Base-by-base conservation (phyloP, 2,888 invertebrate species). In the Agriopis aurantiaria region DNA sequence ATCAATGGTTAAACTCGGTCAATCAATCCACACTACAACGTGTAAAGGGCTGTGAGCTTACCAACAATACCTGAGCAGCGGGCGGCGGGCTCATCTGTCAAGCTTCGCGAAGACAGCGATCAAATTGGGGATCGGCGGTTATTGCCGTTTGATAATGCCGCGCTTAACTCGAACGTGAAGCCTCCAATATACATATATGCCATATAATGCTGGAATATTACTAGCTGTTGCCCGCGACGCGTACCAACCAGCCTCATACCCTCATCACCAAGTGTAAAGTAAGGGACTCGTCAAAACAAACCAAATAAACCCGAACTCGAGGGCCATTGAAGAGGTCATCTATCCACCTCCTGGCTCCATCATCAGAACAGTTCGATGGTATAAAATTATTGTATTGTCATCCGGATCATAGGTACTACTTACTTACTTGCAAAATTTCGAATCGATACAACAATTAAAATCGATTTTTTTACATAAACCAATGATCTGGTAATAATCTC, bases 121-220 rank as follows among this genome's bases (percentile, higher is more conserved):
- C 87, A 87, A 88, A 88, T 86, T 83, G 87, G 82, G 87, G 86
- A 87, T 88, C 80, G 80, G 75, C 79, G 87, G 87, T 87, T 88
- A 89, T 84, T 85, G 85, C 82, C 81, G 78, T 85, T 82, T 83
- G 83, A 82, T 82, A 81, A 79, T 83, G 82, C 80, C 75, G 75
- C 76, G 80, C 77, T 80, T 78, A 78, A 71, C 73, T 71, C 68
- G 59, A 46, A 67, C 68, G 67, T 61, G 72, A 61, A 56, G 65
- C 68, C 61, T 75, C 65, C 65, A 69, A 52, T 45, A 33, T 33
- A 56, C 58, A 11, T 46, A 45, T 48, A 48, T 48, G 43, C 17
- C 17, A 17, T 57, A 43, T 56, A 2, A 33, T 40, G 12, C 10
- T 46, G 5, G 46, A 5, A 46, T 5, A 12, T 46, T 46, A 46